Evolutionary conservation across 1,140 invertebrate species (phyloP), one percentile per base, ranked within the genome.

Genomic region (Bombus picipes): DNA sequence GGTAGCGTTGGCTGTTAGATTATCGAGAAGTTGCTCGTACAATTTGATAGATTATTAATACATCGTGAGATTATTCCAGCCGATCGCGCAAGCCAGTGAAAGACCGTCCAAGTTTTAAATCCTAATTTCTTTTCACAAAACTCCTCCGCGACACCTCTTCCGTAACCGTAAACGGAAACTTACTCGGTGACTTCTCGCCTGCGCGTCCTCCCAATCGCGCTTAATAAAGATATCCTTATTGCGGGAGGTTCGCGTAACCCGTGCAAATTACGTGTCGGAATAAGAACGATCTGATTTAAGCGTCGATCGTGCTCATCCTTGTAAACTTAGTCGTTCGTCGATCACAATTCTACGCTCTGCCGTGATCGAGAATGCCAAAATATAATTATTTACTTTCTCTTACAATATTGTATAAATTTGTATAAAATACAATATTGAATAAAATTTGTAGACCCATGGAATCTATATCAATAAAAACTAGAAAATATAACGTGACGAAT

Each of bases 221-320:
- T 82, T 91, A 89, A 93, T 92, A 90, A 91, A 93, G 91, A 91
- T 90, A 91, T 91, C 68, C 81, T 86, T 85, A 81, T 83, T 86
- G 87, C 72, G 41, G 47, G 34, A 37, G 34, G 73, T 65, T 78
- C 78, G 76, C 72, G 83, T 88, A 89, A 90, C 71, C 57, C 34
- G 74, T 75, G 72, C 70, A 85, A 85, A 87, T 91, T 91, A 87
- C 81, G 43, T 83, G 83, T 57, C 79, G 57, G 39, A 85, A 89
- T 89, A 92, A 89, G 68, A 37, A 68, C 74, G 81, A 78, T 71
- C 83, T 86, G 91, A 91, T 92, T 92, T 86, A 86, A 90, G 62
- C 34, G 80, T 66, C 78, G 62, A 88, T 85, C 82, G 0, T 2
- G 22, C 18, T 32, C 53, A 39, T n/a, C 3, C 53, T 76, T 59